phyloP scores from a whole-genome alignment of 2,888 invertebrate genomes.

The Ariolimax columbianus region DNA sequence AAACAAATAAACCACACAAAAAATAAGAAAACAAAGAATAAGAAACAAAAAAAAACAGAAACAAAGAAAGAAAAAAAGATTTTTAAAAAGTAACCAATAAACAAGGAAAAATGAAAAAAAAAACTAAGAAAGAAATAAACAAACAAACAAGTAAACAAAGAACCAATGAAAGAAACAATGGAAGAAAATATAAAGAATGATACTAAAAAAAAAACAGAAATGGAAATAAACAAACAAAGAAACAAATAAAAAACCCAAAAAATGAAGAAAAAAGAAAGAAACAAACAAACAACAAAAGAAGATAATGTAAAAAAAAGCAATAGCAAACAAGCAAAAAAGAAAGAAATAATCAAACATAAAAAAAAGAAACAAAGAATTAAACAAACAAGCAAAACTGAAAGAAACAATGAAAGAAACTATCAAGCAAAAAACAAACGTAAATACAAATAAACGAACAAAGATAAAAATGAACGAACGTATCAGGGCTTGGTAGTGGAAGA shows the following conservation, averaged over 20 bases:
- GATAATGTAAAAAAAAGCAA: background rate
- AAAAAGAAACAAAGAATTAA: background rate
- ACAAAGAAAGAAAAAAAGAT: too few relatives aligned
- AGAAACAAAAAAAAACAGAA: too few relatives aligned
- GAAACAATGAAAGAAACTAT: background rate
- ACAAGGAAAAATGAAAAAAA: background rate
- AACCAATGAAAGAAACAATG: background rate
- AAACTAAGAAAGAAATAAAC: background rate
- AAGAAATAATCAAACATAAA: background rate
- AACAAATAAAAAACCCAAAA: background rate
- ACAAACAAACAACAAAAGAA: background rate
- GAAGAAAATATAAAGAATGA: background rate
- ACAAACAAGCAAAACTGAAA: background rate
- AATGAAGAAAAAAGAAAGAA: background rate
- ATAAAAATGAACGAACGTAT: background rate
- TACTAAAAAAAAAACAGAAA: background rate
- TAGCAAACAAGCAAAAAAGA: background rate
- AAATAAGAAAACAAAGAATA: too few relatives aligned
- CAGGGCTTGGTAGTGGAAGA: background rate
- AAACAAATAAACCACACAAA: too few relatives aligned
- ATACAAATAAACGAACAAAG: background rate
- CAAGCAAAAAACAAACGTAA: background rate
- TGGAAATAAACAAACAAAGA: background rate
- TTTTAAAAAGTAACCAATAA: too few relatives aligned
- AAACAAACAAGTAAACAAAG: background rate